Conservation (phyloP, 2,797 vertebrate genomes). For the Notolepis coatsorum region DNA sequence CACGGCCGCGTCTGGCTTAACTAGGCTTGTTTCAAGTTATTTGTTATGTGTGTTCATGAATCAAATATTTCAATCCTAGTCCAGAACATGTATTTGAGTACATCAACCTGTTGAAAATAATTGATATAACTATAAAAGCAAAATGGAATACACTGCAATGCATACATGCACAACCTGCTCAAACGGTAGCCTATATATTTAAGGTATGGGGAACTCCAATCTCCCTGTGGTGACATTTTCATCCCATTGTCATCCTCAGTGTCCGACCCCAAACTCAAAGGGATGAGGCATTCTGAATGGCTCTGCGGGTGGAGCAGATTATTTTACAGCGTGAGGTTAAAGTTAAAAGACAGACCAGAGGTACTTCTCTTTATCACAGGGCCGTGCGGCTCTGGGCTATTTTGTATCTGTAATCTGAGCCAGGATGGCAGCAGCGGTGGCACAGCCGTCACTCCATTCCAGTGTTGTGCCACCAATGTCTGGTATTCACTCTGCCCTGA, state of each 20-base stretch:
- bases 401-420: constrained; percentile 77
- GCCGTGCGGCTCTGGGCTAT: constrained; percentile 61
- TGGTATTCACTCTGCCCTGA: constrained; percentile 56
- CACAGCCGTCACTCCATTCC: constrained; percentile 65
- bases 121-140: too few species aligned
- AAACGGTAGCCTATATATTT: constrained; percentile 7
- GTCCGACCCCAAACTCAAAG: constrained; percentile 64
- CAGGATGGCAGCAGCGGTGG: constrained; percentile 61
- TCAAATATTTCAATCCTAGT: too few species aligned
- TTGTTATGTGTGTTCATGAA: too few species aligned
- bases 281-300: constrained; percentile 68
- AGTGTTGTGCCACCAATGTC: constrained; percentile 60
- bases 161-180: background rate
- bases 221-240: constrained; percentile 53
- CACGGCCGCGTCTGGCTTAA: too few species aligned
- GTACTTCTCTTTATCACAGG: constrained; percentile 48
- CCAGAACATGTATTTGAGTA: too few species aligned
- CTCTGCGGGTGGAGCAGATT: constrained; percentile 61
- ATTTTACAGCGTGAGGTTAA: constrained; percentile 69
- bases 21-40: too few species aligned
- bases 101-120: too few species aligned
- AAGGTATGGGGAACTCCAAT: constrained; percentile 26
- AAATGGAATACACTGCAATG: too few species aligned
- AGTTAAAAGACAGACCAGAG: constrained; percentile 65
- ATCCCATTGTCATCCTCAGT: constrained; percentile 63